Evolutionary conservation across 2,888 invertebrate species (phyloP).

Genomic region (Anorthoa munda): DNA sequence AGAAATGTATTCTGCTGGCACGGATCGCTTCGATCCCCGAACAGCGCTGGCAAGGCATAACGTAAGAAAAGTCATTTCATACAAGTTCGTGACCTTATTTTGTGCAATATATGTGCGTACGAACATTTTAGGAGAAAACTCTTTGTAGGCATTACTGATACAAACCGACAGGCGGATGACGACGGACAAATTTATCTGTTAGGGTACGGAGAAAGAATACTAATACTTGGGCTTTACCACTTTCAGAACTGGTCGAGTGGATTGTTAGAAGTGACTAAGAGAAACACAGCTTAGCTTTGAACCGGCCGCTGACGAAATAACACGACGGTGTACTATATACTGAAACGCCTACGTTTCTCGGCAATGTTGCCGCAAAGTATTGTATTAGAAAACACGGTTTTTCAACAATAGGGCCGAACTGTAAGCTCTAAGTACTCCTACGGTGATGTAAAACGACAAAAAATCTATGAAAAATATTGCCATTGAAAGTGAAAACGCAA

Average conservation of each 20-base stretch:
- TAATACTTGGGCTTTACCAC: conserved; percentile 54
- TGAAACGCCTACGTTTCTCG: background rate
- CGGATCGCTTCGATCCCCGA: conserved; percentile 37
- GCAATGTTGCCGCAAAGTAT: background rate
- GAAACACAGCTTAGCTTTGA: conserved; percentile 24
- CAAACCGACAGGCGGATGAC: conserved; percentile 62
- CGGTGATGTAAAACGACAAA: background rate
- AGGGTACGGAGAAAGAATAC: conserved; percentile 64
- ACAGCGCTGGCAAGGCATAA: conserved; percentile 42
- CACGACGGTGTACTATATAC: background rate
- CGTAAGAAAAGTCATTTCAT: conserved; percentile 51
- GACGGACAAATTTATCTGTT: conserved; percentile 67
- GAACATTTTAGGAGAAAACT: conserved; percentile 58
- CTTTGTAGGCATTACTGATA: conserved; percentile 56
- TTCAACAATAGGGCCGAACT: background rate
- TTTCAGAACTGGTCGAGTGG: conserved; percentile 17
- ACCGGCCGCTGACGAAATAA: conserved; percentile 9
- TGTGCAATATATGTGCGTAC: conserved; percentile 63
- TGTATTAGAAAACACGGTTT: background rate
- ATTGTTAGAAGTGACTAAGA: conserved; percentile 16
- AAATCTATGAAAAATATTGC: background rate
- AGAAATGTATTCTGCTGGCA: conserved; percentile 23
- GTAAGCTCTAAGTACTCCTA: background rate
- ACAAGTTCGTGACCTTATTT: conserved; percentile 64
- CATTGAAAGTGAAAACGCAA: background rate